Percentiles rank a stretch among this genome's conserved stretches.
These are phyloP conservation scores for Graphium colonna DNA, from an alignment of 2,888 invertebrate genomes.

Conservation along the genomic window DNA sequence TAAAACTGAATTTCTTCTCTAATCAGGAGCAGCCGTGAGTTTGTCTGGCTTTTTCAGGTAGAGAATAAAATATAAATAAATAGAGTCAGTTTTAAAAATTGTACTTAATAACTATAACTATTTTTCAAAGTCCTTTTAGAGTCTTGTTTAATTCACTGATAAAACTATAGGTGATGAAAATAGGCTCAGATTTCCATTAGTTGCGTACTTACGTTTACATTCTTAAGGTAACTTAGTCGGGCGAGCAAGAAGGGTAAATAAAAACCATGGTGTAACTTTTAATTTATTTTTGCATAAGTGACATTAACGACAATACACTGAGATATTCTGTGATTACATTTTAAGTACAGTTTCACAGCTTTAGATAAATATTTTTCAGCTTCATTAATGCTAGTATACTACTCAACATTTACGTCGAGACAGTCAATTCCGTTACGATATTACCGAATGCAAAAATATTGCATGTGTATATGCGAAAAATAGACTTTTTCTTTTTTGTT, in stretches of 20 bases:
- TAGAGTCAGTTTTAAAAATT: too few relatives aligned
- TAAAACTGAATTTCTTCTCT: too few relatives aligned
- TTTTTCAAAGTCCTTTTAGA: too few relatives aligned
- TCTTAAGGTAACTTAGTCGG: too few relatives aligned
- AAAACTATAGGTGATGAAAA: too few relatives aligned
- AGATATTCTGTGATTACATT: slow-evolving; percentile 68
- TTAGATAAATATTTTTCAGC: slow-evolving; percentile 58
- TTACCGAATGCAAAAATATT: slow-evolving; percentile 51
- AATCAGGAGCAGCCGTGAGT: too few relatives aligned
- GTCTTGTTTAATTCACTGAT: not conserved
- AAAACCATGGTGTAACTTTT: slow-evolving; percentile 36
- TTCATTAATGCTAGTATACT: slow-evolving; percentile 40
- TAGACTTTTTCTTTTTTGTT: slow-evolving; percentile 35
- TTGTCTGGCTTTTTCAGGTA: too few relatives aligned
- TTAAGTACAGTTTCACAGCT: slow-evolving; percentile 79
- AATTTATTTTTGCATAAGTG: slow-evolving; percentile 73
- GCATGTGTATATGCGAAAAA: slow-evolving; percentile 48
- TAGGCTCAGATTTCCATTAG: too few relatives aligned
- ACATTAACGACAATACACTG: slow-evolving; percentile 68
- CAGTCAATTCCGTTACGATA: slow-evolving; percentile 54
- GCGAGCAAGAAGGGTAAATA: not conserved
- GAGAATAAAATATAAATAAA: too few relatives aligned
- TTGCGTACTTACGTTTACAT: too few relatives aligned
- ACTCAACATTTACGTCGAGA: slow-evolving; percentile 33
- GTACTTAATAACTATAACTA: too few relatives aligned